Evolutionary conservation across 2,888 invertebrate species (phyloP).

Genomic region (Himalopsyche kuldschensis): DNA sequence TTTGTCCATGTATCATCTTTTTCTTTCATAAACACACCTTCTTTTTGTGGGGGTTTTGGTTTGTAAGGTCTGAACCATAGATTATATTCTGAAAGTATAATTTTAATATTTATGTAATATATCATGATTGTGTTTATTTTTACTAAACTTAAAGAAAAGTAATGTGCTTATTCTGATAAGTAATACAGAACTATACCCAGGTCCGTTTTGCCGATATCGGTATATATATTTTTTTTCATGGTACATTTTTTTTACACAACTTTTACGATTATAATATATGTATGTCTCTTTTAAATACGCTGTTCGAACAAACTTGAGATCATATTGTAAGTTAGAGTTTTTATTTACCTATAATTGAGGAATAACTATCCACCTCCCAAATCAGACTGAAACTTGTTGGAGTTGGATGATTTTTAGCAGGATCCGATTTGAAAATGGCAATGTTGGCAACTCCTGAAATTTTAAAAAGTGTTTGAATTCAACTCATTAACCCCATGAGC

Average conservation of each 20-base stretch:
- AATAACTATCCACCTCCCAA: constrained; percentile 85
- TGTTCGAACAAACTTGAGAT: too few relatives aligned
- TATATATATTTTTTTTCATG: too few relatives aligned
- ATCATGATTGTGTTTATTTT: not conserved
- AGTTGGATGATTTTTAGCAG: constrained; percentile 51
- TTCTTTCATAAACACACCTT: constrained; percentile 54
- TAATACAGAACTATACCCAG: too few relatives aligned
- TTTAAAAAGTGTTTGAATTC: not conserved
- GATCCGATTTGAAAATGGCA: constrained; percentile 68
- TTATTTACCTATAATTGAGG: constrained; percentile 71
- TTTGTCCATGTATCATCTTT: constrained; percentile 63
- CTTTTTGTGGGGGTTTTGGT: constrained; percentile 46
- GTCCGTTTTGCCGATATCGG: too few relatives aligned
- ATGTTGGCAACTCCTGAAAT: constrained; percentile 66
- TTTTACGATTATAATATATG: too few relatives aligned
- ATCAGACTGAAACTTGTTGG: constrained; percentile 69
- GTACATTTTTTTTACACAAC: too few relatives aligned
- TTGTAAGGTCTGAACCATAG: constrained; percentile 63
- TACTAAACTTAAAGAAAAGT: not conserved
- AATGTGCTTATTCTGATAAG: not conserved
- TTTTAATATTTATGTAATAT: constrained; percentile 27
- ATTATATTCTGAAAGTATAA: constrained; percentile 53
- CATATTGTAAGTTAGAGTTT: too few relatives aligned
- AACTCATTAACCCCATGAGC: not conserved
- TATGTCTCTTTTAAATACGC: too few relatives aligned